Percentiles rank a stretch among this genome's conserved stretches.
phyloP scores from a whole-genome alignment of 2,888 invertebrate genomes.

The Lasius fuliginosus region DNA sequence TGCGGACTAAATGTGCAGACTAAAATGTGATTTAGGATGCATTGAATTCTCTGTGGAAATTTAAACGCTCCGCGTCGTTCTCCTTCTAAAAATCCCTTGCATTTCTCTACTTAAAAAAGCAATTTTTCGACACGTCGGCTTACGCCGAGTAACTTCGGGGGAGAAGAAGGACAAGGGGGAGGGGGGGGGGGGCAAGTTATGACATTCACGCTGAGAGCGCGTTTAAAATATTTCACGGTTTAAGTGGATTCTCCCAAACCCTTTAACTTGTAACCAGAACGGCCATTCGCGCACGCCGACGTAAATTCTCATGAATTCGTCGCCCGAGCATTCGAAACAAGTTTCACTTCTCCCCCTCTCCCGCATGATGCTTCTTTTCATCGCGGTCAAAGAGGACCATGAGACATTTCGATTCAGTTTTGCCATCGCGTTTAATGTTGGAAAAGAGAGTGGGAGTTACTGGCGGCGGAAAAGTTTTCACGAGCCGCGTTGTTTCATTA shows the following conservation, averaged over 20 bases:
- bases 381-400: constrained; percentile 38
- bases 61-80: constrained; percentile 10
- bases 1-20: constrained; percentile 19
- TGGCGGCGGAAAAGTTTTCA: constrained; percentile 62
- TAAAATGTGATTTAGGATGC: constrained; percentile 11
- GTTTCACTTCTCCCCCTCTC: constrained; percentile 28
- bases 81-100: constrained; percentile 22
- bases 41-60: constrained; percentile 16
- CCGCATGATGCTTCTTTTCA: constrained; percentile 17
- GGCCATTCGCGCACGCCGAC: constrained; percentile 21
- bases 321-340: constrained; percentile 38
- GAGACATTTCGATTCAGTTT: constrained; percentile 59
- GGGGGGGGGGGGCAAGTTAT: constrained; percentile 5
- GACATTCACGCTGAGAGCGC: constrained; percentile 27
- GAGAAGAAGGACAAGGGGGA: no score
- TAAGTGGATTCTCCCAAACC: constrained; percentile 30
- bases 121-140: constrained; percentile 51
- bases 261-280: constrained; percentile 36
- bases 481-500: constrained; percentile 65
- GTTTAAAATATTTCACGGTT: constrained; percentile 49
- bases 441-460: neutral
- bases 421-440: constrained; percentile 39
- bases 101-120: constrained; percentile 37
- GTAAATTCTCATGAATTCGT: constrained; percentile 50
- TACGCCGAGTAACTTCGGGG: constrained; percentile 16